Evolutionary conservation across 2,888 invertebrate species (phyloP).

Genomic region (Drosophila eohydei): DNA sequence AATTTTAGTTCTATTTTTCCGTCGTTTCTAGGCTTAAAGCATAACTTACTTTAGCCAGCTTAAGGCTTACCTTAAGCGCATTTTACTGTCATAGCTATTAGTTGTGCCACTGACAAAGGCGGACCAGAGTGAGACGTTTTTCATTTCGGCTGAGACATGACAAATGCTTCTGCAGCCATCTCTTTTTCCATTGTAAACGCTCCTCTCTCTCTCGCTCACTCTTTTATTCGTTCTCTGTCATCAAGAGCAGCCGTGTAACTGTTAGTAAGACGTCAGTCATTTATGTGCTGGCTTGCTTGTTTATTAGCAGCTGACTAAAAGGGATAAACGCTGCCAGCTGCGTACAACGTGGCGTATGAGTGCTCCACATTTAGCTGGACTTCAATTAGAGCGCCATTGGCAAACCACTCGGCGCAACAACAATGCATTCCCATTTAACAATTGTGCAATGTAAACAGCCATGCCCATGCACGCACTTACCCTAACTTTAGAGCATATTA

Average conservation of each 20-base stretch:
- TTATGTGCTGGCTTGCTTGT: constrained; percentile 56
- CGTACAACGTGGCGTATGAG: constrained; percentile 55
- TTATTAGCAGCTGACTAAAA: constrained; percentile 60
- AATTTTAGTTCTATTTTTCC: too few relatives aligned
- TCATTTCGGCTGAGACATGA: constrained; percentile 41
- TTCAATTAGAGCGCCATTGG: constrained; percentile 56
- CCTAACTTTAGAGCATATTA: not conserved
- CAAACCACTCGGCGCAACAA: constrained; percentile 14
- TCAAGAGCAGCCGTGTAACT: constrained; percentile 34
- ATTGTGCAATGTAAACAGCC: constrained; percentile 43
- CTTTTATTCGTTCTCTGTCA: constrained; percentile 16
- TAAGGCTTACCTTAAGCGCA: not conserved
- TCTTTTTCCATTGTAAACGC: not conserved
- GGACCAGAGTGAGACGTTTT: constrained; percentile 10
- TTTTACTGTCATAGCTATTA: not conserved
- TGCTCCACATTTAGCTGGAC: constrained; percentile 34
- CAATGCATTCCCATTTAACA: constrained; percentile 47
- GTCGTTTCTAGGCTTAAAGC: not conserved
- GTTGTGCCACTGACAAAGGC: constrained; percentile 16
- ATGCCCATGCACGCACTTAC: constrained; percentile 20
- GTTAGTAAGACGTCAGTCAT: constrained; percentile 58
- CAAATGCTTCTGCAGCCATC: constrained; percentile 31
- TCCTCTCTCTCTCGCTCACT: not conserved
- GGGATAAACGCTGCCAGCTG: constrained; percentile 42
- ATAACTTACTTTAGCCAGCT: not conserved